phyloP scores from a whole-genome alignment of 2,113 vertebrate genomes.

The Romanogobio albipinnatus region DNA sequence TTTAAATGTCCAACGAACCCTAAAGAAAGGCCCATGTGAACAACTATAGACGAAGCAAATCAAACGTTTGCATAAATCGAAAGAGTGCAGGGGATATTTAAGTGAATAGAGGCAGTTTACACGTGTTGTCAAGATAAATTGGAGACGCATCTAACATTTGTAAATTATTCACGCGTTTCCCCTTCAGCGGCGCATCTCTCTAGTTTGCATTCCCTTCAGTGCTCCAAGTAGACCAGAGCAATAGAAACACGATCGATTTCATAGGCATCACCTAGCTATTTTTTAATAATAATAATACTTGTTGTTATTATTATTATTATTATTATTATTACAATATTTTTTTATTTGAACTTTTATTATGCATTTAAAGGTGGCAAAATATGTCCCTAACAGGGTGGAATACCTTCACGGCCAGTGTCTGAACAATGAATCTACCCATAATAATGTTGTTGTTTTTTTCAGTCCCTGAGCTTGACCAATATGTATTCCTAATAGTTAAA shows the following conservation, averaged over 20 bases:
- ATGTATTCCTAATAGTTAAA: too few relatives aligned
- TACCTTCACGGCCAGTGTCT: too few relatives aligned
- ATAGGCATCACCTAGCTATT: not conserved
- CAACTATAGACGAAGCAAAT: not conserved
- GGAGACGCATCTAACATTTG: constrained; percentile 48
- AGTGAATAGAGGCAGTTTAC: constrained; percentile 19
- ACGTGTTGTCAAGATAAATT: constrained; percentile 12
- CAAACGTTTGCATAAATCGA: not conserved
- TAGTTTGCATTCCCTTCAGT: constrained; percentile 44
- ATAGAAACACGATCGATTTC: constrained; percentile 3
- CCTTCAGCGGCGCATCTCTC: constrained; percentile 41
- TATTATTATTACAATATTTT: too few relatives aligned
- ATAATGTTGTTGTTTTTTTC: too few relatives aligned
- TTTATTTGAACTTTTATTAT: too few relatives aligned
- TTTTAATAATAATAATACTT: not conserved
- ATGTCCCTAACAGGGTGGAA: too few relatives aligned
- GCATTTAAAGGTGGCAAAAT: too few relatives aligned
- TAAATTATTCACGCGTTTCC: constrained; percentile 60
- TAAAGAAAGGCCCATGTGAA: not conserved
- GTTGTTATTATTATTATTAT: not conserved
- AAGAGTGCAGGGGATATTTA: constrained; percentile 14
- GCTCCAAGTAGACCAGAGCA: constrained; percentile 47
- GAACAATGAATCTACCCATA: too few relatives aligned
- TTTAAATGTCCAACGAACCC: constrained; percentile 46
- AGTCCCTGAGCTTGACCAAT: too few relatives aligned